A percentile compares a stretch with the other conserved stretches of the same genome.
Evolutionary conservation across 2,888 invertebrate species (phyloP).

Genomic region (Gari tellinella): DNA sequence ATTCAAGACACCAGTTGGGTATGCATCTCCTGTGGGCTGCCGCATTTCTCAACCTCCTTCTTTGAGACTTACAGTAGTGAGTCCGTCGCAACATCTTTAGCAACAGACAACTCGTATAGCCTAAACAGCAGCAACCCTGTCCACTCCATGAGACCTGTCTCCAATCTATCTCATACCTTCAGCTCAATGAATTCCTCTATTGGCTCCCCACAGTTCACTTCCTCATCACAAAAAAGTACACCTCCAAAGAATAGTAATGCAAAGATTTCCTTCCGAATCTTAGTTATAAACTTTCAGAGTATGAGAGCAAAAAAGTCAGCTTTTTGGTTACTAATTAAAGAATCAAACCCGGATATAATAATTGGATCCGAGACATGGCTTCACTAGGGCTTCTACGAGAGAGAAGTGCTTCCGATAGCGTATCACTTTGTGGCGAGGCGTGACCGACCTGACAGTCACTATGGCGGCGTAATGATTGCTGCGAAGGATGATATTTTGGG

Average conservation of each 20-base stretch:
- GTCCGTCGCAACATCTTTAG: slow-evolving; percentile 5
- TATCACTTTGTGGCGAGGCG: slow-evolving; percentile 14
- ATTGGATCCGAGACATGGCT: slow-evolving; percentile 20
- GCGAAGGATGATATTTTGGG: neutral
- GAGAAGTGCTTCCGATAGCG: slow-evolving; percentile 17
- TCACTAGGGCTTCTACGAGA: slow-evolving; percentile 9
- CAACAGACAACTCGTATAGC: slow-evolving; percentile 22
- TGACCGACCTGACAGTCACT: slow-evolving; percentile 2
- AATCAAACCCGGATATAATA: slow-evolving; percentile 11
- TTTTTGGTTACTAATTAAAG: slow-evolving; percentile 17
- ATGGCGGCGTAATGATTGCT: slow-evolving; percentile 21
- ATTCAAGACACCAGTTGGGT: slow-evolving; percentile 6
- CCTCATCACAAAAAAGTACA: neutral
- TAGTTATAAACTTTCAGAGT: slow-evolving; percentile 15
- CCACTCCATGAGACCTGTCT: too few relatives aligned
- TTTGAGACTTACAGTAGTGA: slow-evolving; percentile 4
- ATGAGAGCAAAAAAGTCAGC: slow-evolving; percentile 7
- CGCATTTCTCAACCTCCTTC: slow-evolving; percentile 13
- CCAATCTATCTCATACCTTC: too few relatives aligned
- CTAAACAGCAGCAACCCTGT: too few relatives aligned
- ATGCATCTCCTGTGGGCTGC: slow-evolving; percentile 12
- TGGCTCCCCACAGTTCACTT: slow-evolving; percentile 4
- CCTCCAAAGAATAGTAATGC: neutral
- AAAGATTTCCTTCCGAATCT: neutral
- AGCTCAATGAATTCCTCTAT: neutral